Evolutionary conservation across 2,888 invertebrate species (phyloP).

Genomic region (Scaptomyza parva): DNA sequence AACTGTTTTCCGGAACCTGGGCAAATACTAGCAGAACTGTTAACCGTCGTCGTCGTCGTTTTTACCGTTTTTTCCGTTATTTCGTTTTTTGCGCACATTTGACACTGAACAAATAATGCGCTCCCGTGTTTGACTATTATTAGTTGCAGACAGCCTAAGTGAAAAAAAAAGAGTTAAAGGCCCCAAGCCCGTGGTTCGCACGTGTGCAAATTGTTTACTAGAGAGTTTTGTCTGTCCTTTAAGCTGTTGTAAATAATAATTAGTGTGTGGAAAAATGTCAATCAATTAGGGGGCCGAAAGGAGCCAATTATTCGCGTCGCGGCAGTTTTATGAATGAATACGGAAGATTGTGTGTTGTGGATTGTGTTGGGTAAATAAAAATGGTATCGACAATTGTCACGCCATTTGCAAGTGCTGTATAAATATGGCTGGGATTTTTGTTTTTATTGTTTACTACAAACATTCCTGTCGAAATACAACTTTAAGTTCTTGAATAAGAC

Average conservation of each 20-base stretch:
- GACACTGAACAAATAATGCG: conserved; percentile 69
- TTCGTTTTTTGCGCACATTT: conserved; percentile 37
- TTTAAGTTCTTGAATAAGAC: conserved; percentile 26
- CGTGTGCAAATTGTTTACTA: conserved; percentile 53
- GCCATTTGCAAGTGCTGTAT: conserved; percentile 29
- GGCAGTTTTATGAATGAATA: conserved; percentile 49
- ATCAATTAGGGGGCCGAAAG: conserved; percentile 62
- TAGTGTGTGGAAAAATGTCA: conserved; percentile 66
- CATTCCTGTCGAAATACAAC: conserved; percentile 19
- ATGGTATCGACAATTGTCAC: conserved; percentile 33
- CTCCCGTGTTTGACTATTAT: conserved; percentile 73
- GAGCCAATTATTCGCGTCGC: conserved; percentile 60
- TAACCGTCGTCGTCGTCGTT: conserved; percentile 19
- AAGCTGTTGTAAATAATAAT: conserved; percentile 72
- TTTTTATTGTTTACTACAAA: conserved; percentile 19
- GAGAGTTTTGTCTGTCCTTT: conserved; percentile 32
- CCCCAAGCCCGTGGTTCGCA: background rate
- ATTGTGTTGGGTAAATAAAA: background rate
- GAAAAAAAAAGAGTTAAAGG: conserved; percentile 18
- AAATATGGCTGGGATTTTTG: conserved; percentile 18
- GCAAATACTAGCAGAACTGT: conserved; percentile 34
- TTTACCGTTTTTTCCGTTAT: background rate
- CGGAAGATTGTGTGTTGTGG: background rate
- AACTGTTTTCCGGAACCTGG: conserved; percentile 4
- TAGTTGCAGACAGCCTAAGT: conserved; percentile 57